Evolutionary conservation across 30 jellyfish, hydroid and myxozoan genomes (phyloP).

Genomic region (Pseudorhiza aurosa): DNA sequence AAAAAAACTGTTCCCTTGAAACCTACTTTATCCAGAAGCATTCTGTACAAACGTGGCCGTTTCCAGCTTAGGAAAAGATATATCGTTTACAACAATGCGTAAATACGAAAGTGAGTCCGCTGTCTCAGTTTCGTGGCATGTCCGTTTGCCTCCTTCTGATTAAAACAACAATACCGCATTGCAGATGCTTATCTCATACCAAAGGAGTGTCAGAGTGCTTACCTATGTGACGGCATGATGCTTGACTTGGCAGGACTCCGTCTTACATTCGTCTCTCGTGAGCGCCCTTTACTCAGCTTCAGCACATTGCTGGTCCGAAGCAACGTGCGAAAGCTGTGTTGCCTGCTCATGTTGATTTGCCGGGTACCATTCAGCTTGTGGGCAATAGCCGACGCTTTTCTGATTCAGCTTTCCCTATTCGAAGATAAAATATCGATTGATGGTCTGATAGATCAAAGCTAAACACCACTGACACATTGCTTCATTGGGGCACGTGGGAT

Average conservation of each 20-base stretch:
- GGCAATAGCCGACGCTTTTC: background rate
- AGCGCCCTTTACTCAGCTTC: background rate
- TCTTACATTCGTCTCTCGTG: background rate
- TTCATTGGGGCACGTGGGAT: too few species aligned
- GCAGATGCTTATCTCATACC: background rate
- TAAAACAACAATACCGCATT: too few species aligned
- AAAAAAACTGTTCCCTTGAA: too few species aligned
- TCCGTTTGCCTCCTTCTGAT: background rate
- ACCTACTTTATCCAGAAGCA: too few species aligned
- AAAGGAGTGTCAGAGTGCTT: background rate
- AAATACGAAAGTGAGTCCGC: background rate
- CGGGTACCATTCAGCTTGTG: constrained; percentile 9
- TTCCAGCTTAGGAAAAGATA: too few species aligned
- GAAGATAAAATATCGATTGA: too few species aligned
- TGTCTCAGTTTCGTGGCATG: background rate
- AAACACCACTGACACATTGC: too few species aligned
- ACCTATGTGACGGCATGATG: constrained; percentile 7
- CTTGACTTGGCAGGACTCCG: background rate
- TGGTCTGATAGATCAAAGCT: too few species aligned
- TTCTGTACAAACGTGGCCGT: too few species aligned
- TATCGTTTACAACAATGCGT: background rate
- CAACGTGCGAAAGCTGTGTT: background rate
- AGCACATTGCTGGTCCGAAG: background rate
- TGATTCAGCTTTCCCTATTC: background rate
- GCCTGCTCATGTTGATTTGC: background rate